Base-by-base conservation (phyloP, 2,888 invertebrate genomes). In the Heliothis peltigera region DNA sequence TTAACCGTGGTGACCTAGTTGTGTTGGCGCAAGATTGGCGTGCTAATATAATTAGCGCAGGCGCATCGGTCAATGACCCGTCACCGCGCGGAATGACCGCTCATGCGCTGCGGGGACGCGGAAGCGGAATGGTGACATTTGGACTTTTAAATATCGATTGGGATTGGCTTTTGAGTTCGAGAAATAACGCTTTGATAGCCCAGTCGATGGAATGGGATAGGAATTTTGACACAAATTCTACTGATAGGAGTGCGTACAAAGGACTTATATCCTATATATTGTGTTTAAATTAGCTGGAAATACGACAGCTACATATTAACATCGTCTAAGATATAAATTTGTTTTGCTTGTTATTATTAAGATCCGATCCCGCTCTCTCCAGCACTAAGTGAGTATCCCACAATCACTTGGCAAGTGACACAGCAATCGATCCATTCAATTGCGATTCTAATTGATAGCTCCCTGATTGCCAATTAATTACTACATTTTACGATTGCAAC, bases 381-480 rank as follows among this genome's bases (percentile, higher is more conserved):
- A 49, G 21, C 47, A 58, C 62, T 44, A 19, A 52, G 43, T 49
- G 1, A 19, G 12, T 10, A 17, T 12, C 22, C 57, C 52, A 25
- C 48, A 15, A 6, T 54, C 19, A 52, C 64, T 78, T 79, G 81
- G 79, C 81, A 70, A 67, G 66, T 67, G 64, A 67, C 66, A 68
- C 61, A 74, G 53, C 66, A 52, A 60, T 74, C 57, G 55, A 80
- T 64, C 47, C 52, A 68, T 77, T 80, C 74, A 74, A 67, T 77
- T 21, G 55, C 43, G 59, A 52, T 25, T 48, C 55, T 59, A 77
- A 72, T 69, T 68, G 64, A 74, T 77, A 55, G 57, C 32, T 58
- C 58, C 49, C 68, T 78, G 80, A 78, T 70, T 67, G 71, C 64
- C 79, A 77, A 80, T 68, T 73, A 65, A 63, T 68, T 52, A 70